A percentile compares a stretch with the other conserved stretches of the same genome.
These are phyloP conservation scores for Siniperca chuatsi DNA, from an alignment of 2,113 vertebrate species.

Conservation along the genomic window DNA sequence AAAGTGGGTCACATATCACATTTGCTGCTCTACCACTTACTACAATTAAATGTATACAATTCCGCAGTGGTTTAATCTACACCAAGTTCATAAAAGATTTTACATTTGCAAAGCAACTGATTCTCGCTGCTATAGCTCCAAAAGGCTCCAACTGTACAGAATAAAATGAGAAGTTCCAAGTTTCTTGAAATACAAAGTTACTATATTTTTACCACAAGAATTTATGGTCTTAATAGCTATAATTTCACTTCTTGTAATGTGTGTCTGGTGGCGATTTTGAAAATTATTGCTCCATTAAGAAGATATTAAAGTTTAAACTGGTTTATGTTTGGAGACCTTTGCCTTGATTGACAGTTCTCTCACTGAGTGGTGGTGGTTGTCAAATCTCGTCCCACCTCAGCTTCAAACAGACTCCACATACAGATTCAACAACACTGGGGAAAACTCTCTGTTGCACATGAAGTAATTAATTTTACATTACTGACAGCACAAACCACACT, in stretches of 20 bases:
- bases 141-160: constrained; percentile 5
- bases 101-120: neutral
- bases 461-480: constrained; percentile 48
- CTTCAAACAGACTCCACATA: constrained; percentile 16
- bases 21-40: neutral
- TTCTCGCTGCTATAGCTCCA: neutral
- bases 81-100: neutral
- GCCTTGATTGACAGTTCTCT: constrained; percentile 1
- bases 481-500: constrained; percentile 14
- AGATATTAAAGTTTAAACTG: constrained; percentile 17
- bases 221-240: constrained; percentile 1
- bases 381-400: neutral
- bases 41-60: neutral
- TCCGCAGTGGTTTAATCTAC: neutral
- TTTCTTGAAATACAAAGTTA: neutral
- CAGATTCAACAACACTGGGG: neutral
- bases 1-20: constrained; percentile 39
- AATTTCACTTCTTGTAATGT: constrained; percentile 24
- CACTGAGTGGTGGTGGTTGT: neutral
- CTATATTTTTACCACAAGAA: constrained; percentile 7
- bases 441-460: constrained; percentile 7
- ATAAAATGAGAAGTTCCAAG: neutral
- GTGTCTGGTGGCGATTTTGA: constrained; percentile 5
- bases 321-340: neutral
- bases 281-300: neutral